These are phyloP conservation scores for Campoletis raptor DNA, from an alignment of 2,888 invertebrate species.

Conservation along the genomic window DNA sequence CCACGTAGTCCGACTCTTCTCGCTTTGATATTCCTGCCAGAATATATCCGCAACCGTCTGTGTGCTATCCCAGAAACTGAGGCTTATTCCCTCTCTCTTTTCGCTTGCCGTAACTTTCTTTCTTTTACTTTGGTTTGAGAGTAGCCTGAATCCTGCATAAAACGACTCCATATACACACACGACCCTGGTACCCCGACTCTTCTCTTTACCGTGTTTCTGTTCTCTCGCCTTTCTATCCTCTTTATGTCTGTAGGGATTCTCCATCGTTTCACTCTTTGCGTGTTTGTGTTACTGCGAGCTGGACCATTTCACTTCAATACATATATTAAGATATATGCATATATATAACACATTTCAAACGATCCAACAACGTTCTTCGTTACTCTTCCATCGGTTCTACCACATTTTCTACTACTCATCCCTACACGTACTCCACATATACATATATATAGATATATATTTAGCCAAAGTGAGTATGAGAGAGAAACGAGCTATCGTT, in stretches of 20 bases:
- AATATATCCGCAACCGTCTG: slow-evolving; percentile 76
- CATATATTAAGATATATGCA: background rate
- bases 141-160: slow-evolving; percentile 46
- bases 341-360: background rate
- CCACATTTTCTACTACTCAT: slow-evolving; percentile 61
- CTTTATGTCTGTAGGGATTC: slow-evolving; percentile 59
- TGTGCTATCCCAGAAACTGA: slow-evolving; percentile 30
- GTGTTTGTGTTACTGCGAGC: slow-evolving; percentile 25
- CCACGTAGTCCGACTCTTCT: slow-evolving; percentile 69
- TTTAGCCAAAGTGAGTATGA: background rate
- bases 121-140: slow-evolving; percentile 29
- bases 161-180: slow-evolving; percentile 31
- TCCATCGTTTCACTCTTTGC: slow-evolving; percentile 40
- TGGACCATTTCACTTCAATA: slow-evolving; percentile 46
- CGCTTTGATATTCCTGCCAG: slow-evolving; percentile 83
- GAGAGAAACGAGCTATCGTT: slow-evolving; percentile 19
- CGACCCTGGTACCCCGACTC: slow-evolving; percentile 31
- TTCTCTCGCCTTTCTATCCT: slow-evolving; percentile 44
- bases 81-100: slow-evolving; percentile 18
- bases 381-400: slow-evolving; percentile 51
- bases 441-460: background rate
- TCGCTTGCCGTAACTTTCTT: slow-evolving; percentile 34
- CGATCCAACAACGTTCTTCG: slow-evolving; percentile 46
- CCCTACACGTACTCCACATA: slow-evolving; percentile 24
- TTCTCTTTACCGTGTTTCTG: slow-evolving; percentile 28